These are phyloP conservation scores for Temnothorax rugatulus DNA, from an alignment of 2,888 invertebrate genomes.

Conservation along the genomic window DNA sequence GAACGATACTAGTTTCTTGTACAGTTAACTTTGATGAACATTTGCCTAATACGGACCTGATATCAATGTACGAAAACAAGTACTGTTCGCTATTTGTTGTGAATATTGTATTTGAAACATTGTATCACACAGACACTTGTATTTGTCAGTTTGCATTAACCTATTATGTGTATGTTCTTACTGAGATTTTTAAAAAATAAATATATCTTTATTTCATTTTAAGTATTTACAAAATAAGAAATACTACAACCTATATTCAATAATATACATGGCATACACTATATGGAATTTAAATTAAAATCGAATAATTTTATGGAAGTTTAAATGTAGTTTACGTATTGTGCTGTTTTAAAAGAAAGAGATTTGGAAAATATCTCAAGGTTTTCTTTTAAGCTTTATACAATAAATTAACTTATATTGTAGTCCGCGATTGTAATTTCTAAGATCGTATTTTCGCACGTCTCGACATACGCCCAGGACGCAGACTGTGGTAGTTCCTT, in stretches of 20 bases:
- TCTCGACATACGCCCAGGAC: background rate
- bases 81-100: background rate
- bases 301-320: background rate
- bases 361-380: background rate
- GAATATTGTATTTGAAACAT: background rate
- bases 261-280: no score
- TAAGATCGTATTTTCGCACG: background rate
- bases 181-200: no score
- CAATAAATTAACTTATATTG: constrained; percentile 7
- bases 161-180: no score
- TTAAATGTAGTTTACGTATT: background rate
- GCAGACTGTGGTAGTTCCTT: background rate
- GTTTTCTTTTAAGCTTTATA: background rate
- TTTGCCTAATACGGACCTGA: constrained; percentile 2
- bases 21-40: constrained; percentile 18
- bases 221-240: no score
- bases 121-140: background rate
- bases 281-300: background rate
- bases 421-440: background rate
- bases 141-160: background rate
- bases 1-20: background rate
- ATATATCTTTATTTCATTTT: no score
- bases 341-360: background rate
- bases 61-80: background rate
- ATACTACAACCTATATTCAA: no score